Conservation (phyloP, 1,140 invertebrate genomes). For the Pseudomyrmex cubaensis region DNA sequence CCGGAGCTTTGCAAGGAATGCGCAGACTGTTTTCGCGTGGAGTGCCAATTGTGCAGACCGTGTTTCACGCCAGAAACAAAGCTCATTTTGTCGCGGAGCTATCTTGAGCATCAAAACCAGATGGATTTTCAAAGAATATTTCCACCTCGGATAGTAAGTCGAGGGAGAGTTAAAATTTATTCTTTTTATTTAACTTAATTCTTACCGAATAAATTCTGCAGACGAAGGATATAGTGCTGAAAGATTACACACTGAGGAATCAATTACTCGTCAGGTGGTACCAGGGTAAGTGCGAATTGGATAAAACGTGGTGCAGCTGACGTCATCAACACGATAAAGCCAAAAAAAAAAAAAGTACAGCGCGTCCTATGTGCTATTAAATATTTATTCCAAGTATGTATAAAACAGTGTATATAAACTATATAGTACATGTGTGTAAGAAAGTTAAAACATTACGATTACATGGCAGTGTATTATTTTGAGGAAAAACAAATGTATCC, state of each 20-base stretch:
- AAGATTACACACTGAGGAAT: slow-evolving; percentile 87
- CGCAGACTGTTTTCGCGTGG: slow-evolving; percentile 87
- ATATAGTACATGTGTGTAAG: not conserved
- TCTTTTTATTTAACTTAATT: slow-evolving; percentile 1
- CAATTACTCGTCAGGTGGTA: slow-evolving; percentile 92
- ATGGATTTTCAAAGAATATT: slow-evolving; percentile 93
- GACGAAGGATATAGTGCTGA: slow-evolving; percentile 83
- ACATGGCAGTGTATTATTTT: not conserved
- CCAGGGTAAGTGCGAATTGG: slow-evolving; percentile 92
- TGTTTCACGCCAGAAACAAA: slow-evolving; percentile 90
- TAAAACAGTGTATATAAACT: slow-evolving; percentile 26
- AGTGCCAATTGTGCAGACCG: slow-evolving; percentile 92
- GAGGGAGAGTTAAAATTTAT: slow-evolving; percentile 14
- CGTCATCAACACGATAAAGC: slow-evolving; percentile 20
- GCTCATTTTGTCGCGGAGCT: slow-evolving; percentile 88
- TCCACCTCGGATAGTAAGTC: slow-evolving; percentile 90
- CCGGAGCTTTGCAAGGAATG: slow-evolving; percentile 90
- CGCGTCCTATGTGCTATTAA: slow-evolving; percentile 26
- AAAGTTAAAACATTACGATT: not conserved
- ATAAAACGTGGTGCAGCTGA: slow-evolving; percentile 89
- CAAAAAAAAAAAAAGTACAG: slow-evolving; percentile 29
- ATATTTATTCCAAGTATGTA: slow-evolving; percentile 12
- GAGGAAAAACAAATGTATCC: not conserved
- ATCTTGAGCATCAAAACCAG: slow-evolving; percentile 92
- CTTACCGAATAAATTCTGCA: slow-evolving; percentile 75